Conservation (phyloP, 2,113 vertebrate genomes). For the Probosciger aterrimus region DNA sequence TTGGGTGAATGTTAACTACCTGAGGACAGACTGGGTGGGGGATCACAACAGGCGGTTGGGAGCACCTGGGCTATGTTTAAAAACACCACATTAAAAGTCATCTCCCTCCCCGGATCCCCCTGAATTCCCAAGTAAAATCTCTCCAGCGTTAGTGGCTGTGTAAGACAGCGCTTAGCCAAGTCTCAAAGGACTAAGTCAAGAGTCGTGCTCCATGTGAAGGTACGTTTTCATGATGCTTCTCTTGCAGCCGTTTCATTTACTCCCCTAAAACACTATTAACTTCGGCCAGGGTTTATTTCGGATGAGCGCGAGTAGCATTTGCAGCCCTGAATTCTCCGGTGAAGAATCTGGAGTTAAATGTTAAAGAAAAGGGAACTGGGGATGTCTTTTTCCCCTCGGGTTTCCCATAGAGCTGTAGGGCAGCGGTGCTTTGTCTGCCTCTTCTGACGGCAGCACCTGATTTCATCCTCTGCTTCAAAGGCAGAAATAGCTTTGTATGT, state of each 20-base stretch:
- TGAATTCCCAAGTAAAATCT: background rate
- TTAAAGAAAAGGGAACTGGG: background rate
- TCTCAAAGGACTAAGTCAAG: background rate
- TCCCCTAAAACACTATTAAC: background rate
- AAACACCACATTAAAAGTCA: background rate
- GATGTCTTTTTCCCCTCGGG: background rate
- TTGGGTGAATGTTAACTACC: slow-evolving; percentile 50
- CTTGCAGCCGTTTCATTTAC: background rate
- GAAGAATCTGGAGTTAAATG: background rate
- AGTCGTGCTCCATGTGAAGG: background rate
- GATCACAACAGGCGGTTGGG: background rate
- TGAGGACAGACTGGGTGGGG: slow-evolving; percentile 19
- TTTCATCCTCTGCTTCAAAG: background rate
- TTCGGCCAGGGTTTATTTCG: background rate
- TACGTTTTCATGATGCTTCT: background rate
- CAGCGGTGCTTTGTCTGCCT: background rate
- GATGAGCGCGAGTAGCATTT: background rate
- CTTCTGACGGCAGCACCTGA: background rate
- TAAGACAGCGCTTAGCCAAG: background rate
- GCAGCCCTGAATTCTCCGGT: background rate
- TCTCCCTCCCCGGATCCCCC: background rate
- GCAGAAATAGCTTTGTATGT: background rate
- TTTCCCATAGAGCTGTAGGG: background rate
- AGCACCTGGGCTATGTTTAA: background rate
- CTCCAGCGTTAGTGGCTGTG: background rate